phyloP scores from a whole-genome alignment of 2,113 vertebrate species.

The Thamnophis sirtalis region DNA sequence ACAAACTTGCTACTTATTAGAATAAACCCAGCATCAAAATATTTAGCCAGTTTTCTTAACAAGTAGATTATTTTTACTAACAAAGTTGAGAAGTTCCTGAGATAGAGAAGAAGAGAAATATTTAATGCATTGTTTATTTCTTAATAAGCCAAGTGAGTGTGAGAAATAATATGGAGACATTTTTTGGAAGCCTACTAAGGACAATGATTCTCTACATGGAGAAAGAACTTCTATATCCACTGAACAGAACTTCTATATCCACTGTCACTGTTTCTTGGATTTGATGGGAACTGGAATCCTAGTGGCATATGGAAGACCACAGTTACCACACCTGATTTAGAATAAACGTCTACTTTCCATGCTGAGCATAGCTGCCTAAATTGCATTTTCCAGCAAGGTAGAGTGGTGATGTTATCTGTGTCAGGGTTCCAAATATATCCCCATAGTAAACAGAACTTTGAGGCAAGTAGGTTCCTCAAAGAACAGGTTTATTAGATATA shows the following conservation, averaged over 20 bases:
- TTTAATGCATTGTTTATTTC: neutral
- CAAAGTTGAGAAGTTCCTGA: rapidly evolving
- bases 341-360: neutral
- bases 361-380: neutral
- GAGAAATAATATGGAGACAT: neutral
- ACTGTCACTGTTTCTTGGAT: neutral
- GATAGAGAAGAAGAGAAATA: neutral
- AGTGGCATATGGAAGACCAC: neutral
- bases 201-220: neutral
- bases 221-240: neutral
- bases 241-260: neutral
- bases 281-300: neutral
- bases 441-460: too few relatives aligned
- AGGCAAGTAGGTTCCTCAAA: too few relatives aligned
- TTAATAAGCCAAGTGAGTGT: rapidly evolving
- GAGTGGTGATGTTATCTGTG: neutral
- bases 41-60: neutral
- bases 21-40: neutral
- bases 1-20: neutral
- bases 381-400: neutral
- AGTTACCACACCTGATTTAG: neutral
- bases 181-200: neutral
- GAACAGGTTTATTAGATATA: too few relatives aligned
- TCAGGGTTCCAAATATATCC: too few relatives aligned
- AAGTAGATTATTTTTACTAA: neutral